phyloP scores from a whole-genome alignment of 2,113 vertebrate species.

The Pantherophis guttatus region DNA sequence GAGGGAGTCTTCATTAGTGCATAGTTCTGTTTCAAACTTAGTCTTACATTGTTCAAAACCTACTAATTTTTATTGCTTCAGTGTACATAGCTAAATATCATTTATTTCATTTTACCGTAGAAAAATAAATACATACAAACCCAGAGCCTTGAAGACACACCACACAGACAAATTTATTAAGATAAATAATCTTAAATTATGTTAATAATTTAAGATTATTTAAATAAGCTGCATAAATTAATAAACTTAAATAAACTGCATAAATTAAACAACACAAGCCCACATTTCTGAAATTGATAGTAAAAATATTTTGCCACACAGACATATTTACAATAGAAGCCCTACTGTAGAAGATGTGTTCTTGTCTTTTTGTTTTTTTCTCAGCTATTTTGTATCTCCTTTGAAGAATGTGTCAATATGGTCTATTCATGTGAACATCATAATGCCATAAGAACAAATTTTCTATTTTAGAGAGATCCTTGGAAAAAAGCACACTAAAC shows the following conservation, averaged over 20 bases:
- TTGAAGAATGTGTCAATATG: neutral
- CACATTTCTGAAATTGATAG: neutral
- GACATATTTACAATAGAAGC: neutral
- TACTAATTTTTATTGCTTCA: neutral
- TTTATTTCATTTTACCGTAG: constrained; percentile 1
- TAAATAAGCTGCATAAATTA: no score
- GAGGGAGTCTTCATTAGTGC: neutral
- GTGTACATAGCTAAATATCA: constrained; percentile 7
- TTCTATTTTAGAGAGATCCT: neutral
- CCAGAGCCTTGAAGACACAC: neutral
- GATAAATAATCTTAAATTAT: neutral
- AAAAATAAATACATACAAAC: neutral
- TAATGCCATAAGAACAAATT: neutral
- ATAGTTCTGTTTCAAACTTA: neutral
- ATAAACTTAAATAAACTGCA: no score
- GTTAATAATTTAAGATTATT: no score
- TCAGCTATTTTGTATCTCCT: neutral
- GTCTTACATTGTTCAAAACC: neutral
- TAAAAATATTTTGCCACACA: neutral
- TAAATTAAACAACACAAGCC: neutral
- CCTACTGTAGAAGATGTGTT: neutral
- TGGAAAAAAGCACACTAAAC: neutral
- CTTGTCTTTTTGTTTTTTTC: neutral
- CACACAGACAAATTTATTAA: neutral
- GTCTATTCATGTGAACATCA: neutral